Conservation (phyloP, 2,888 invertebrate species). For the Heteropelma amictum region DNA sequence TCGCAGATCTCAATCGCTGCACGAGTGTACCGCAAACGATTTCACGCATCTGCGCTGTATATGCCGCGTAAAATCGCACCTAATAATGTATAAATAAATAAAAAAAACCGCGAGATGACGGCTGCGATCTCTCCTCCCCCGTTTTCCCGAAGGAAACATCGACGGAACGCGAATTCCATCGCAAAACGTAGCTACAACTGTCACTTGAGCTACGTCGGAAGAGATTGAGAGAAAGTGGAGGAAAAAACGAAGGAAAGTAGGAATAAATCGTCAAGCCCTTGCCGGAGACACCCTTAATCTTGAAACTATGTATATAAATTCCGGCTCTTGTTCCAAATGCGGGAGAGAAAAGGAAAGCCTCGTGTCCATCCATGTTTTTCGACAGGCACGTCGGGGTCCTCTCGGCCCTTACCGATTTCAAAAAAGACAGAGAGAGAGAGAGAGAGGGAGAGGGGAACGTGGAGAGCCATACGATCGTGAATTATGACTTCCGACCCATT, state of each 20-base stretch:
- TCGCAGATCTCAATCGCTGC: slow-evolving; percentile 45
- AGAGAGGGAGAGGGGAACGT: slow-evolving; percentile 42
- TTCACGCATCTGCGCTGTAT: background rate
- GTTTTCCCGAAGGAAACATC: too few relatives aligned
- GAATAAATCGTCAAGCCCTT: slow-evolving; percentile 12
- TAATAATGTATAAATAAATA: background rate
- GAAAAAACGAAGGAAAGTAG: too few relatives aligned
- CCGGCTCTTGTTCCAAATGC: background rate
- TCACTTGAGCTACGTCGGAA: too few relatives aligned
- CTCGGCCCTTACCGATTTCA: slow-evolving; percentile 17
- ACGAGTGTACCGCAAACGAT: background rate
- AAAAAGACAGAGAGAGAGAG: slow-evolving; percentile 40
- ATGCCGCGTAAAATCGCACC: background rate
- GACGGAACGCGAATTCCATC: too few relatives aligned
- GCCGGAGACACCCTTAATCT: background rate
- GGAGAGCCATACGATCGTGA: slow-evolving; percentile 62
- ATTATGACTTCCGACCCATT: slow-evolving; percentile 75
- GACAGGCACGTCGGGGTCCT: slow-evolving; percentile 19
- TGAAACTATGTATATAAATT: background rate
- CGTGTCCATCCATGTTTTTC: slow-evolving; percentile 45
- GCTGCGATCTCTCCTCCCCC: too few relatives aligned
- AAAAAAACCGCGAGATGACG: too few relatives aligned
- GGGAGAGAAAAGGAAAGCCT: slow-evolving; percentile 34
- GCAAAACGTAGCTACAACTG: too few relatives aligned
- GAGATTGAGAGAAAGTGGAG: too few relatives aligned